Evolutionary conservation across 1,140 invertebrate genomes (phyloP).

Genomic region (Lerema accius): DNA sequence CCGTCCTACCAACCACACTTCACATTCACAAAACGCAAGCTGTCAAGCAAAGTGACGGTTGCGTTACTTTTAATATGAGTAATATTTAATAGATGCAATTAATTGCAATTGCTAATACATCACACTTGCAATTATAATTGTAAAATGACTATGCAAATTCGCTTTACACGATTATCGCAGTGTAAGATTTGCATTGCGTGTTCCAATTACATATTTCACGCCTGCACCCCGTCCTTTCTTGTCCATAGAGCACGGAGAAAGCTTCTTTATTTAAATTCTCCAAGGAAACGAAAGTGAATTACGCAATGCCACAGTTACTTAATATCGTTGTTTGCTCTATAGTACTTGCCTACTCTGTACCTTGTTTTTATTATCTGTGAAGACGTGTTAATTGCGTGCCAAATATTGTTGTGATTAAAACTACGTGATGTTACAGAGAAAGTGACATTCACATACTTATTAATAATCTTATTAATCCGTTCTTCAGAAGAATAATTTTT

Average conservation of each 20-base stretch:
- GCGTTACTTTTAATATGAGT: no score
- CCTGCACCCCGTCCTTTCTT: conserved; percentile 6
- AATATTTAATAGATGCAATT: no score
- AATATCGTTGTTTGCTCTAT: conserved; percentile 11
- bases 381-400: background rate
- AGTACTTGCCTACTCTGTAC: background rate
- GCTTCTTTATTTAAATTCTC: conserved; percentile 19
- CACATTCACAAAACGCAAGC: no score
- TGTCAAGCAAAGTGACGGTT: no score
- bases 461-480: no score
- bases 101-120: no score
- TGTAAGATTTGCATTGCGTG: conserved; percentile 11
- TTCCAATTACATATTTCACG: conserved; percentile 16
- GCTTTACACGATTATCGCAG: background rate
- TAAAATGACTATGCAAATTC: background rate
- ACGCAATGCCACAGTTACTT: conserved; percentile 6
- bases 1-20: no score
- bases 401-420: no score
- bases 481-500: no score
- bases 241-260: conserved; percentile 25
- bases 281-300: conserved; percentile 23
- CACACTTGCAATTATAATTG: background rate
- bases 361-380: background rate
- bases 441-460: no score
- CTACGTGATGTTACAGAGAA: background rate